Percentiles rank a stretch among this genome's conserved stretches.
Evolutionary conservation across 2,888 invertebrate genomes (phyloP).

Genomic region (Anoplius nigerrimus): DNA sequence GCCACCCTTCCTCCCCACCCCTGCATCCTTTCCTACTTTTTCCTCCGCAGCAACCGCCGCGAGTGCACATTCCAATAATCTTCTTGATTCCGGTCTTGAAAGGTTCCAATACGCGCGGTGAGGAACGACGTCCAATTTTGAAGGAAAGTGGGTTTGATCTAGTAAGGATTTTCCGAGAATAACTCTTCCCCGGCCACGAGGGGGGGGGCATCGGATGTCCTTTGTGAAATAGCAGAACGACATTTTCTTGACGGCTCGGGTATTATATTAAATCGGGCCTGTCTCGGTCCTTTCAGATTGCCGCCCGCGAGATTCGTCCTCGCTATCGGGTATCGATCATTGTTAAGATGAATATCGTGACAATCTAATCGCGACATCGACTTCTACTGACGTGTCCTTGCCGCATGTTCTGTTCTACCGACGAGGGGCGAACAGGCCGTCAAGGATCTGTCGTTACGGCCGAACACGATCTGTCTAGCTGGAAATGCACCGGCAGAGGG

Average conservation of each 20-base stretch:
- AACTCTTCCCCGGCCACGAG: conserved; percentile 40
- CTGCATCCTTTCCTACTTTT: no score
- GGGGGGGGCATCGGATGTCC: conserved; percentile 42
- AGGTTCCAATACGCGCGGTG: conserved; percentile 33
- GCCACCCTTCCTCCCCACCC: no score
- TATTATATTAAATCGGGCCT: no score
- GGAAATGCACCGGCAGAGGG: no score
- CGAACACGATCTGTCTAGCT: no score
- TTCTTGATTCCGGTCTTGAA: conserved; percentile 35
- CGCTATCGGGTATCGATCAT: conserved; percentile 39
- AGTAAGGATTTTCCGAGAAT: conserved; percentile 49
- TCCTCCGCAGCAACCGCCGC: not conserved
- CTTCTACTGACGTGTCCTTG: no score
- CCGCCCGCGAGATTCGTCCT: conserved; percentile 35
- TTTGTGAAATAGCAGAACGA: conserved; percentile 51
- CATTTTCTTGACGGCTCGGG: conserved; percentile 44
- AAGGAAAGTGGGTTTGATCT: conserved; percentile 43
- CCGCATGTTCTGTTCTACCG: no score
- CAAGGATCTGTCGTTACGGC: no score
- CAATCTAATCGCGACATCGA: no score
- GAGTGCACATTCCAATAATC: conserved; percentile 23
- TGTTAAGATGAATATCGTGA: not conserved
- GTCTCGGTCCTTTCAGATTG: conserved; percentile 41
- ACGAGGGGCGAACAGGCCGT: no score
- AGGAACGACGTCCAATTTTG: conserved; percentile 16